A percentile compares a stretch with the other conserved stretches of the same genome.
Conservation (phyloP, 2,888 invertebrate genomes). For the Hypercompe scribonia region DNA sequence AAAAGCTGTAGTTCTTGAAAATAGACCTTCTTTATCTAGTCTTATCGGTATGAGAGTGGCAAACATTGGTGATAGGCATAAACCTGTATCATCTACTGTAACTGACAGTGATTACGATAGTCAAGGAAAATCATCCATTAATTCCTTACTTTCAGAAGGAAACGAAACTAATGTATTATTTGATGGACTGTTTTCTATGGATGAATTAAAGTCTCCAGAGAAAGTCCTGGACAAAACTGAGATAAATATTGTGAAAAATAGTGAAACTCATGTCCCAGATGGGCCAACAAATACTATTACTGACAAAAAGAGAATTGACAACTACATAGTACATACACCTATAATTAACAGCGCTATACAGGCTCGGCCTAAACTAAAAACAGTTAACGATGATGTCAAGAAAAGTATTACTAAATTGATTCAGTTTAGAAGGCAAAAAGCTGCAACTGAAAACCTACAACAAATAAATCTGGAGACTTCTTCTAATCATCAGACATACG, state of each 20-base stretch:
- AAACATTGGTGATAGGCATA: slow-evolving; percentile 30
- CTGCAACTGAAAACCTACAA: slow-evolving; percentile 29
- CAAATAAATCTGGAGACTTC: slow-evolving; percentile 21
- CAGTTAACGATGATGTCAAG: slow-evolving; percentile 62
- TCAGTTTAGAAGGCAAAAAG: slow-evolving; percentile 65
- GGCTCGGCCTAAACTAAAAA: slow-evolving; percentile 15
- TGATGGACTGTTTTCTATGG: slow-evolving; percentile 74
- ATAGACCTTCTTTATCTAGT: slow-evolving; percentile 56
- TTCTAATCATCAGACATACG: slow-evolving; percentile 7
- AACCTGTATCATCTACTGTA: slow-evolving; percentile 32
- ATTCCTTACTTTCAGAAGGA: slow-evolving; percentile 59
- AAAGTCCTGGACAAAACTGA: slow-evolving; percentile 39
- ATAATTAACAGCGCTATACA: neutral
- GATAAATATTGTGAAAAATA: slow-evolving; percentile 10
- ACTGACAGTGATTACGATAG: slow-evolving; percentile 69
- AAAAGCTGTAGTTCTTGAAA: slow-evolving; percentile 8
- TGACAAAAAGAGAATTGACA: slow-evolving; percentile 20
- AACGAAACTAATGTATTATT: slow-evolving; percentile 63
- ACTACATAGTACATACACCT: slow-evolving; percentile 1
- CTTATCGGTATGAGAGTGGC: slow-evolving; percentile 73
- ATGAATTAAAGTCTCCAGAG: slow-evolving; percentile 69
- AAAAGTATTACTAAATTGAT: slow-evolving; percentile 67
- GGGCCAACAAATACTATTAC: slow-evolving; percentile 6
- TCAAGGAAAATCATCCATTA: slow-evolving; percentile 67
- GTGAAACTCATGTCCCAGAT: slow-evolving; percentile 3